A percentile compares a stretch with the other conserved stretches of the same genome.
Evolutionary conservation across 2,888 invertebrate species (phyloP).

Genomic region (Marasmarcha lunaedactyla): DNA sequence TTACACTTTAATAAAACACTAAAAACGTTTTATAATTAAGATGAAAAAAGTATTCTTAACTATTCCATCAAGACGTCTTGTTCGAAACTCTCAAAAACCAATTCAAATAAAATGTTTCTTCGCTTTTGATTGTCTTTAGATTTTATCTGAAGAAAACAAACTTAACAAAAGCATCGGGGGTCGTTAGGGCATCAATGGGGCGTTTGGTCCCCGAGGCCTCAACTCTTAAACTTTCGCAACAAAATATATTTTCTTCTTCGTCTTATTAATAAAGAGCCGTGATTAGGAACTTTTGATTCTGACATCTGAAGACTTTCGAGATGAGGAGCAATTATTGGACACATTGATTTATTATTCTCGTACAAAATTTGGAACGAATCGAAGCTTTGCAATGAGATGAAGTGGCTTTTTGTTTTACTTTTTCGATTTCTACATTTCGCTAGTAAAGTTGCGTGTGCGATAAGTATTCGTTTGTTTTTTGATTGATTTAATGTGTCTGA

Average conservation of each 20-base stretch:
- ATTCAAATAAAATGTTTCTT: background rate
- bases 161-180: no score
- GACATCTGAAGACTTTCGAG: slow-evolving; percentile 32
- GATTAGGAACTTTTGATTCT: slow-evolving; percentile 64
- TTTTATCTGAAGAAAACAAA: no score
- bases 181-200: slow-evolving; percentile 6
- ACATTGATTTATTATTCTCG: slow-evolving; percentile 64
- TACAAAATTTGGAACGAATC: slow-evolving; percentile 37
- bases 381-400: slow-evolving; percentile 24
- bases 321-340: slow-evolving; percentile 64
- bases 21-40: no score
- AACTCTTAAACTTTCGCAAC: background rate
- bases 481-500: no score
- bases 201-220: slow-evolving; percentile 8
- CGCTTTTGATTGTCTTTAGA: background rate
- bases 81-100: background rate
- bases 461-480: no score
- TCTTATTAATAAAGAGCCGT: slow-evolving; percentile 56
- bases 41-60: no score
- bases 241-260: slow-evolving; percentile 13
- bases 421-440: no score
- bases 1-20: no score
- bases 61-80: no score
- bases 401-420: no score
- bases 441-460: no score